Base-by-base conservation (phyloP, 2,888 invertebrate genomes). In the Ametastegia equiseti region DNA sequence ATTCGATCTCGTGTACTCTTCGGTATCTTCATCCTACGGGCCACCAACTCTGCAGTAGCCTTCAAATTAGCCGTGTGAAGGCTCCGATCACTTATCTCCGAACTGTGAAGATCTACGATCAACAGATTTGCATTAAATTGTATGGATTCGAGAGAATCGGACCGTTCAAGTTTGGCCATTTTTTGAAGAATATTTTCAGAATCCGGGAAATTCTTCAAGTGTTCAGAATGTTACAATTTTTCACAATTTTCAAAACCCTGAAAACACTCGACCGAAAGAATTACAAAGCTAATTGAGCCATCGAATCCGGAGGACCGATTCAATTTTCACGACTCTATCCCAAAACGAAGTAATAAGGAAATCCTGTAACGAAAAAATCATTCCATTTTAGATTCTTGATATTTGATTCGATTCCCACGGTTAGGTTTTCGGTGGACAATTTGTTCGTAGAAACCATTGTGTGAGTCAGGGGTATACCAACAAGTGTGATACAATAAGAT, bases 1-100 rank as follows among this genome's bases (percentile, higher is more conserved):
- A 78, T 78, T 78, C 78, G 78, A 78, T 60, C 57, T 78, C 42
- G 60, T n/a, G n/a, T 60, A 45, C 63, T 30, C 71, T 23, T 50
- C 45, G 39, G 23, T 42, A 45, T 60, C 78, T 78, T 78, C 57
- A 39, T 54, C 71, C 30, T 45, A 23, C 30, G 47, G 47, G 27
- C n/a, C 47, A 27, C 23, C 71, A 27, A 45, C 47, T 45, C 39
- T 33, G 71, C 57, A 71, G 67, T 80, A 80, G 80, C 60, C 57
- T 80, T 80, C 60, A 45, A 73, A 80, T 80, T 80, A 80, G 36
- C 45, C 27, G 65, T 45, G 42, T 60, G 30, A 30, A 60, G 27
- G 60, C 54, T 19, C 75, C 33, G 75, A 50, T 54, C 71, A 19
- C 23, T 39, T 67, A 30, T 71, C 47, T 54, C 36, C 23, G 3